phyloP scores from a whole-genome alignment of 64 coral and sea anemone genomes.

The Montipora sp. region DNA sequence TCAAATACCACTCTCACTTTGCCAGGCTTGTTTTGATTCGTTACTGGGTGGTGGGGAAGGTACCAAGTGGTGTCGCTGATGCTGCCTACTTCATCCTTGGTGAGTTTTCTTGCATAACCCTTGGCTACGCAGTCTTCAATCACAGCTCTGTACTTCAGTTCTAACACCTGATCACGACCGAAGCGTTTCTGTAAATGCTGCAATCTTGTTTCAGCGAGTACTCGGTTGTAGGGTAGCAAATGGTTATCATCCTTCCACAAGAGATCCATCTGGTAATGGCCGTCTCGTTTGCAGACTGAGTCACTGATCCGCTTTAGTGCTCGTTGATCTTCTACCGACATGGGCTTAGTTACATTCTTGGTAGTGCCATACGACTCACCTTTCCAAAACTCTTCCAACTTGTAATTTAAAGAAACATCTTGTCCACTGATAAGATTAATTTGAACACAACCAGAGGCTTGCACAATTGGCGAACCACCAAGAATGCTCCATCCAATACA shows the following conservation, averaged over 20 bases:
- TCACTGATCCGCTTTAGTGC: constrained; percentile 19
- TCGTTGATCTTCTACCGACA: constrained; percentile 49
- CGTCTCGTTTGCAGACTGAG: constrained; percentile 9
- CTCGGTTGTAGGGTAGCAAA: constrained; percentile 36
- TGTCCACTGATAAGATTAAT: neutral
- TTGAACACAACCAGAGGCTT: neutral
- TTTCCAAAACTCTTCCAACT: constrained; percentile 31
- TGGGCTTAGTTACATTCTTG: neutral
- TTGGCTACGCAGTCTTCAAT: constrained; percentile 48
- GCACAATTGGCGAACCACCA: constrained; percentile 8
- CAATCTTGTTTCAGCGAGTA: constrained; percentile 43
- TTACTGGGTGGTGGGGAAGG: constrained; percentile 31
- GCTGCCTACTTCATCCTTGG: constrained; percentile 24
- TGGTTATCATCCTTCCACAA: constrained; percentile 42
- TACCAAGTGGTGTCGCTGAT: constrained; percentile 17
- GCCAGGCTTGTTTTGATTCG: constrained; percentile 7
- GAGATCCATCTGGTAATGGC: constrained; percentile 58
- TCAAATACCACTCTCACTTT: constrained; percentile 31
- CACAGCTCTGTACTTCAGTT: constrained; percentile 26
- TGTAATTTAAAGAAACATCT: neutral
- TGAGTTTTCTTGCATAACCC: constrained; percentile 59
- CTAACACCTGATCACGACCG: neutral
- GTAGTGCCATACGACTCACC: constrained; percentile 1
- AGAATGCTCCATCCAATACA: constrained; percentile 67
- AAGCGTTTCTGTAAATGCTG: constrained; percentile 40